Conservation (phyloP, 2,888 invertebrate genomes). For the Gymnoscelis rufifasciata region DNA sequence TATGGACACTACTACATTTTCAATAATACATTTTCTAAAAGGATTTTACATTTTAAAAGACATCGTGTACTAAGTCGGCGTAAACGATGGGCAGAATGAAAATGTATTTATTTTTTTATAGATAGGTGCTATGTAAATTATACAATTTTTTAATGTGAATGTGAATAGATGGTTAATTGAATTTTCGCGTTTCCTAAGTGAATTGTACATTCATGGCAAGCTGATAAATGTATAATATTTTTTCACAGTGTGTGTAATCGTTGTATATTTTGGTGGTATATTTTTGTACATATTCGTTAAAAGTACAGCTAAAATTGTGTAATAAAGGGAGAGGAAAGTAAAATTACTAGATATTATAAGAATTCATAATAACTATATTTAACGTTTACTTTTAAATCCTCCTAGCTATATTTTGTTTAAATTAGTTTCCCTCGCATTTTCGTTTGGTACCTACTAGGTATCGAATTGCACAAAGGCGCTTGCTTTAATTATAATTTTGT, state of each 20-base stretch:
- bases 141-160: constrained; percentile 9
- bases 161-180: constrained; percentile 13
- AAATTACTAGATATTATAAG: too few relatives aligned
- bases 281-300: background rate
- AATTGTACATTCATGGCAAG: background rate
- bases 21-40: constrained; percentile 12
- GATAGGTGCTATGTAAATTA: constrained; percentile 19
- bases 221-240: constrained; percentile 21
- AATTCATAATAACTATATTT: too few relatives aligned
- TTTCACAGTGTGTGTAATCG: constrained; percentile 22
- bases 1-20: constrained; percentile 15
- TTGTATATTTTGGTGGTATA: constrained; percentile 15
- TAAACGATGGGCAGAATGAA: constrained; percentile 6
- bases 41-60: constrained; percentile 11
- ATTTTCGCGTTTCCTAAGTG: constrained; percentile 8
- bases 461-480: too few relatives aligned
- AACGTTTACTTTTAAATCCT: too few relatives aligned
- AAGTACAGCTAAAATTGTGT: too few relatives aligned
- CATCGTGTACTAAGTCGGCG: constrained; percentile 11
- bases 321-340: too few relatives aligned
- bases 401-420: too few relatives aligned
- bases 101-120: constrained; percentile 8
- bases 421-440: too few relatives aligned
- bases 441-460: too few relatives aligned
- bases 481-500: too few relatives aligned